Base-by-base conservation (phyloP, 2,113 vertebrate species). In the Triplophysa tibetana region DNA sequence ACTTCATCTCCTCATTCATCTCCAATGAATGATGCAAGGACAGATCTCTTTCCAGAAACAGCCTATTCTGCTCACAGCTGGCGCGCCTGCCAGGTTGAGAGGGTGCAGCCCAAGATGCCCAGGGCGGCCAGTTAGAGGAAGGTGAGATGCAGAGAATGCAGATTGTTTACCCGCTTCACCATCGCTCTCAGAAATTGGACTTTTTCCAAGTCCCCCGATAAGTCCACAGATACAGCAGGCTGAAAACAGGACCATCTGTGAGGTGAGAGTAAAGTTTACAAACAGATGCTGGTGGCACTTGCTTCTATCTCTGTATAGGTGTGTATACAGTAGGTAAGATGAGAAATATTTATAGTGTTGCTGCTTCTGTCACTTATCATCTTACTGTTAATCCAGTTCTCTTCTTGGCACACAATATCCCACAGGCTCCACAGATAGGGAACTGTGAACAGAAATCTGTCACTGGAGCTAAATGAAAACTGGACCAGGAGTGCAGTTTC, bases 221-320 rank as follows among this genome's bases (percentile, higher is more conserved):
- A 96, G 91, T 83, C 95, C 95, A 80, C 95, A 95, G 91, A 96
- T 95, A 87, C 95, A 95, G 88, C 94, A 95, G 86, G 95, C 94
- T 63, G 95, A 96, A 84, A 96, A 96, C 83, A 95, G 92, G 87
- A 96, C 95, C 95, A 96, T 96, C 94, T 96, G 54, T 38, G 19
- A 54, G 21, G 62, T 1, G 72, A 21, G n/a, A 75, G 19, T 75
- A 43, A 5, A 60, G 54, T 61, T 74, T 61, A 70, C 69, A 56
- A 38, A 19, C 5, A n/a, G 26, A 12, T 29, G 19, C 12, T 10
- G 17, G 68, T 70, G 48, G 19, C 58, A 73, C 13, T 38, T 2
- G 19, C n/a, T 54, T 24, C 33, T 48, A 75, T 62, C 38, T 61
- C 72, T 75, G 38, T 75, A 6, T 48, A 48, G 16, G 38, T 61